Percentiles rank a stretch among this genome's conserved stretches.
Evolutionary conservation across 2,113 vertebrate species (phyloP).

Genomic region (Albula glossodonta): DNA sequence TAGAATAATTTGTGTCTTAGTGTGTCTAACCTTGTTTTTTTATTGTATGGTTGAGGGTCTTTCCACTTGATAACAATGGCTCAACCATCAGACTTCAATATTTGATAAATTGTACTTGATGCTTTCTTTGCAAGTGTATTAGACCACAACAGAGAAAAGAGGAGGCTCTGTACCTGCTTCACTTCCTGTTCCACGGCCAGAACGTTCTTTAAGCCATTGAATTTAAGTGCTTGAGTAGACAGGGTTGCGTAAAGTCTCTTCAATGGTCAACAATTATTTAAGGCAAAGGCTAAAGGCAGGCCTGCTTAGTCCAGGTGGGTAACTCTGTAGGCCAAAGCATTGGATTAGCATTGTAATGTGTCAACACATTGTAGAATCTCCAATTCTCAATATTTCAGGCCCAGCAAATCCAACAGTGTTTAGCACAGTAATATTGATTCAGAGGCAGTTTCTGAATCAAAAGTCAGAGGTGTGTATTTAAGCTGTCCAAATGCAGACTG

Average conservation of each 20-base stretch:
- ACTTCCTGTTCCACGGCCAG: slow-evolving; percentile 16
- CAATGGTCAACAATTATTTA: neutral
- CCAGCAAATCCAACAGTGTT: slow-evolving; percentile 62
- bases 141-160: neutral
- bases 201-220: slow-evolving; percentile 46
- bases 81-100: too few species aligned
- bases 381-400: slow-evolving; percentile 55
- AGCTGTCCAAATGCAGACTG: too few species aligned
- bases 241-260: neutral
- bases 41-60: too few species aligned
- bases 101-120: too few species aligned
- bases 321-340: slow-evolving; percentile 36
- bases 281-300: neutral
- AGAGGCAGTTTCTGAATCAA: slow-evolving; percentile 53
- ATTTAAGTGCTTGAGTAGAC: slow-evolving; percentile 53
- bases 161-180: neutral
- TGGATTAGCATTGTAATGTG: slow-evolving; percentile 31
- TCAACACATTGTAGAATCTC: slow-evolving; percentile 47
- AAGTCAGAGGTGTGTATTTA: too few species aligned
- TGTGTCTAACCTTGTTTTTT: too few species aligned
- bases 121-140: neutral
- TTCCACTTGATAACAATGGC: too few species aligned
- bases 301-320: slow-evolving; percentile 47
- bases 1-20: too few species aligned
- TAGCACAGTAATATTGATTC: slow-evolving; percentile 62